Evolutionary conservation across 2,888 invertebrate species (phyloP), one percentile per base, ranked within the genome.

Genomic region (Zonitis immaculata): DNA sequence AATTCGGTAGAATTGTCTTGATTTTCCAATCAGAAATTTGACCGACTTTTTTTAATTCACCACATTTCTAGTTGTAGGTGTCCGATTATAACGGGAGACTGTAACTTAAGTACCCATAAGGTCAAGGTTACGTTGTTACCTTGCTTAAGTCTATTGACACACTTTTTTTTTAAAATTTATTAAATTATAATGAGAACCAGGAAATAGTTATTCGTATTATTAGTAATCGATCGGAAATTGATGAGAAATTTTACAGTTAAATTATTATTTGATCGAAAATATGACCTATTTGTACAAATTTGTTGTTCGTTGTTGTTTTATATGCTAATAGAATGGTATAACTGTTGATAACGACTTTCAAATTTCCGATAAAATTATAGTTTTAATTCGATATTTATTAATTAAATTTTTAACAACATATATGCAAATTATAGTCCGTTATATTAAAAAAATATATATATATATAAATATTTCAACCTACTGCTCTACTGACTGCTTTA

Each of bases 71-170:
- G 3, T 35, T 35, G 35, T 35, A 54, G 54, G 59, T 52, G 56
- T 49, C 51, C 32, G 18, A 35, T n/a, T n/a, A 47, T 57, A 58
- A 55, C 57, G 58, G 60, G 35, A 16, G 16, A 14, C 26, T 42
- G 18, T 43, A 35, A 58, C 61, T 58, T 52, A 32, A 16, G 14
- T 32, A 32, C 6, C n/a, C 32, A 14, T 35, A 35, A 35, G 65
- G 66, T 66, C 68, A 68, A 68, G 67, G 68, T 66, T 63, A 63
- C 57, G 53, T 57, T 59, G 53, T 65, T 60, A 62, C 68, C 68
- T 68, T 68, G 67, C 57, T 57, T 58, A 56, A 58, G 65, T 62
- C 61, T 59, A 60, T 59, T 63, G 64, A 61, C 65, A 63, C 42
- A 65, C 65, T 63, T 59, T 16, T 14, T n/a, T 26, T 27, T 39